phyloP scores from a whole-genome alignment of 2,113 vertebrate species.

The Regulus satrapa region DNA sequence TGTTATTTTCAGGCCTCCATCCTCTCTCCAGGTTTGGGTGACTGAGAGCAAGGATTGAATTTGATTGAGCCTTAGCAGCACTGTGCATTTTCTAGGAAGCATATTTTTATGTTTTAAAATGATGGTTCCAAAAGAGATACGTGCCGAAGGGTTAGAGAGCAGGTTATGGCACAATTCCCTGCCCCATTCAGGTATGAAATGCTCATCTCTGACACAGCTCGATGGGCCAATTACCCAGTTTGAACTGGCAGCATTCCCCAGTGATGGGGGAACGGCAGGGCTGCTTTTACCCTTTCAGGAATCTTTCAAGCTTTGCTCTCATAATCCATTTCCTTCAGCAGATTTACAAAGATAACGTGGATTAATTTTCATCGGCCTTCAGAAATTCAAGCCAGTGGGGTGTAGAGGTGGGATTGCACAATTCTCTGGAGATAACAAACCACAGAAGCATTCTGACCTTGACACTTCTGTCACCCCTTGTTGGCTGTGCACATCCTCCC shows the following conservation, averaged over 20 bases:
- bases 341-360: neutral
- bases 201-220: neutral
- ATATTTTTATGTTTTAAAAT: neutral
- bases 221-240: neutral
- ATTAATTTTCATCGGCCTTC: neutral
- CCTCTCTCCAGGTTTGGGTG: conserved; percentile 6
- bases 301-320: neutral
- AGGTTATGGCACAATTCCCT: neutral
- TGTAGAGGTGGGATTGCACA: no score
- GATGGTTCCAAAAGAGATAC: neutral
- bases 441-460: rapidly evolving
- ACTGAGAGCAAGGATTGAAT: neutral
- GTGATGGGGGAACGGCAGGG: rapidly evolving
- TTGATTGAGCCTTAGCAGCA: neutral
- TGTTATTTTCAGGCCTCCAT: conserved; percentile 30
- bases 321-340: neutral
- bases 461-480: rapidly evolving
- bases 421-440: neutral
- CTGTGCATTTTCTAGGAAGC: neutral
- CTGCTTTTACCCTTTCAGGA: neutral
- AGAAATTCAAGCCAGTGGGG: neutral
- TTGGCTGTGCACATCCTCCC: neutral
- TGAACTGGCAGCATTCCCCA: neutral
- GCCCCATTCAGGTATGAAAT: neutral
- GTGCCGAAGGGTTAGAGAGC: neutral